Conservation (phyloP, 2,888 invertebrate species). For the Stictocephala bisonia region DNA sequence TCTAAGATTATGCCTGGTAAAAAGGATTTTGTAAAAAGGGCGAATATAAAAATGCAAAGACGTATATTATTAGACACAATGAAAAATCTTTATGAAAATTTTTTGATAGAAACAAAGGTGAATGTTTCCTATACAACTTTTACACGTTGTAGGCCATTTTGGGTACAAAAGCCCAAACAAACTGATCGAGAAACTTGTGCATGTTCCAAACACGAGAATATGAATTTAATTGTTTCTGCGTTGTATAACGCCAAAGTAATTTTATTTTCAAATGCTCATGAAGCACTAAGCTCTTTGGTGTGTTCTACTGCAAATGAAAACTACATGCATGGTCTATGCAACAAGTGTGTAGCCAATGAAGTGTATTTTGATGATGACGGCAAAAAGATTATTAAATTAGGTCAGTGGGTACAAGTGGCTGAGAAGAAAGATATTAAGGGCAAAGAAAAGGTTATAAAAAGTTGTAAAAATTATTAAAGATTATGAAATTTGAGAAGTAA, state of each 20-base stretch:
- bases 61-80: background rate
- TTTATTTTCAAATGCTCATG: background rate
- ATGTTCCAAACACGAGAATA: conserved; percentile 5
- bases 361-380: background rate
- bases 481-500: background rate
- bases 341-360: background rate
- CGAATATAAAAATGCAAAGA: conserved; percentile 4
- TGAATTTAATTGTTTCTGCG: background rate
- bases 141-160: background rate
- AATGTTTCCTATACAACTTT: background rate
- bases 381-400: background rate
- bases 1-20: conserved; percentile 7
- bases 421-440: conserved; percentile 16
- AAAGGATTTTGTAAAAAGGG: background rate
- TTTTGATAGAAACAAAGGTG: background rate
- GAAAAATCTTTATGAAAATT: background rate
- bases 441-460: background rate
- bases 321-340: conserved; percentile 1
- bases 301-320: conserved; percentile 12
- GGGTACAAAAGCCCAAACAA: background rate
- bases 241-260: background rate
- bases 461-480: background rate
- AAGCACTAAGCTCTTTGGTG: background rate
- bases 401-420: background rate
- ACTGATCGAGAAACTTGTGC: background rate